Percentiles rank a stretch among this genome's conserved stretches.
Conservation (phyloP, 2,113 vertebrate species). For the Columba livia region DNA sequence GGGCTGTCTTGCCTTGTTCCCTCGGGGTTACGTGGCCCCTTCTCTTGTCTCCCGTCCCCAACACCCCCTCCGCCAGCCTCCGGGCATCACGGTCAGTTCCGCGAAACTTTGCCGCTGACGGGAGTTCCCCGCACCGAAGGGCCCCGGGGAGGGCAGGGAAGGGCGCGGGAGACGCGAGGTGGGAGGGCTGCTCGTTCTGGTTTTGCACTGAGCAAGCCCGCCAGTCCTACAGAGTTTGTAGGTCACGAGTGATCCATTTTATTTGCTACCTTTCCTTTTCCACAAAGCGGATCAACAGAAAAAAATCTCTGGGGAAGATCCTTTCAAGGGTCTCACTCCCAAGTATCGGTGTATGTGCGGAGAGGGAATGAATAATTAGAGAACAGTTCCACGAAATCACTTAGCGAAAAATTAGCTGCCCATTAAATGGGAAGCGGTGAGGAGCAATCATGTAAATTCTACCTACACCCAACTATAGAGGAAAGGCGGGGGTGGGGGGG, state of each 20-base stretch:
- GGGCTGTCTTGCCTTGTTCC: not conserved
- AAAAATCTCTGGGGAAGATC: not conserved
- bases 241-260: not conserved
- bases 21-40: not conserved
- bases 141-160: not conserved
- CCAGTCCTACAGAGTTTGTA: not conserved
- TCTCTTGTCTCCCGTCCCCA: not conserved
- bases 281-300: not conserved
- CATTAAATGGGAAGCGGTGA: slow-evolving; percentile 47
- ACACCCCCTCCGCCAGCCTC: not conserved
- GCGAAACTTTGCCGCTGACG: not conserved
- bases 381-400: slow-evolving; percentile 62
- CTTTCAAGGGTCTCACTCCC: not conserved
- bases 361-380: slow-evolving; percentile 56
- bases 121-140: not conserved
- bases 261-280: not conserved
- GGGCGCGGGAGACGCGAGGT: not conserved
- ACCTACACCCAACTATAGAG: slow-evolving; percentile 29
- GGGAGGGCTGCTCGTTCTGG: too few relatives aligned
- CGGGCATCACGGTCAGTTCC: not conserved
- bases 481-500: not conserved
- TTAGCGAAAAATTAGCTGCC: slow-evolving; percentile 75
- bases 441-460: slow-evolving; percentile 21
- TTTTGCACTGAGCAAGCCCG: not conserved
- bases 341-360: not conserved